Evolutionary conservation across 1,140 invertebrate genomes (phyloP), one percentile per base, ranked within the genome.

Genomic region (Lucilia cuprina): DNA sequence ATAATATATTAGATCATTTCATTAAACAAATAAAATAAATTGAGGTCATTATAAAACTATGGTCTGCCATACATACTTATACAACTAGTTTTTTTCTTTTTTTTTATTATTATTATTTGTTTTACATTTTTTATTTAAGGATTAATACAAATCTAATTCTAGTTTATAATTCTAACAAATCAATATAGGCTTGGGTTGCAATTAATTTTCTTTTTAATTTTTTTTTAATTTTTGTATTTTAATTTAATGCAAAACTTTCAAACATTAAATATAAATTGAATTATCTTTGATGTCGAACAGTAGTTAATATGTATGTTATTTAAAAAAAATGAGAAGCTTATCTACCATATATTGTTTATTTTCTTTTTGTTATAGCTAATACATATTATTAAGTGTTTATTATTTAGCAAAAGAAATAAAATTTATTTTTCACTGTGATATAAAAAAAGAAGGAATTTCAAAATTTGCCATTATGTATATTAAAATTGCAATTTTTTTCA

Each of bases 261-360:
- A 80, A 49, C 77, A 80, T 80, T 21, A 30, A 80, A 50, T 80
- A 49, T 80, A 80, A 21, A 49, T 70, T 21, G 50, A 17, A 17
- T 55, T 55, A 17, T 55, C 17, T 55, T 55, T 55, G 50, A 17
- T 55, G 12, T 78, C 12, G 41, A 80, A 80, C 41, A 25, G n/a
- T 80, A 25, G n/a, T 80, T 50, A 80, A 25, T 55, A 55, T 50
- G n/a, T 55, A 55, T 50, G n/a, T 49, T 80, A 49, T 80, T 47
- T 80, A 49, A 80, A 80, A 30, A 30, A 80, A 80, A 49, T 70
- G 65, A 80, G 77, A 80, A 80, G 77, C 77, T 80, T 80, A 80
- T 49, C 77, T 80, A 80, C 41, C 41, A 25, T 80, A 70, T 70
- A 10, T 21, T 21, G 65, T 55, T 17, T 55, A 55, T 55, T 30